phyloP scores from a whole-genome alignment of 2,113 vertebrate species.

The Vicugna pacos region DNA sequence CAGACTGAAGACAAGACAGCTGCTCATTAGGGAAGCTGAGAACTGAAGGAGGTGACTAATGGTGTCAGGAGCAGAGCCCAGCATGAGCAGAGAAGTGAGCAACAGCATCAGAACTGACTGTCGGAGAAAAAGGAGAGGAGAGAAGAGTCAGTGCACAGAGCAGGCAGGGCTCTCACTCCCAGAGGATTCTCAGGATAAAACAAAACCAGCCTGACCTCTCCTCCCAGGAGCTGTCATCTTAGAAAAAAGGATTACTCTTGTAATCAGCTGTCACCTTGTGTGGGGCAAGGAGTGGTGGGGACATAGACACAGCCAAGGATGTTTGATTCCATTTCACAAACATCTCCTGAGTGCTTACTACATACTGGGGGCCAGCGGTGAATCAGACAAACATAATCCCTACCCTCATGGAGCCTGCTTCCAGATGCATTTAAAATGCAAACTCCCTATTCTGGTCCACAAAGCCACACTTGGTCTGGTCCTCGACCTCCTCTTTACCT shows the following conservation, averaged over 20 bases:
- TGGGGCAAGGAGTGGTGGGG: background rate
- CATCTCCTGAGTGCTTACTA: background rate
- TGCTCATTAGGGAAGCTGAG: constrained; percentile 69
- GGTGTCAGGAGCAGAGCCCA: constrained; percentile 54
- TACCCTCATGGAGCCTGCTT: background rate
- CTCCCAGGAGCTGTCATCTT: background rate
- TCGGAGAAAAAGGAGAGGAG: constrained; percentile 25
- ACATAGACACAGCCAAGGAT: constrained; percentile 23
- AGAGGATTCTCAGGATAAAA: background rate
- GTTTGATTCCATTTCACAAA: constrained; percentile 10
- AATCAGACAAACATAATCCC: background rate
- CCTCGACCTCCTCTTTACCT: background rate
- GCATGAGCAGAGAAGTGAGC: constrained; percentile 42
- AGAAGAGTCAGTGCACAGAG: background rate
- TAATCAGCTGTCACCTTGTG: background rate
- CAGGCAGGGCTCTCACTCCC: background rate
- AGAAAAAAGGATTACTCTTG: background rate
- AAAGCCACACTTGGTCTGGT: background rate
- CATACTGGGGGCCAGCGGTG: background rate
- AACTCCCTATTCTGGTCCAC: background rate
- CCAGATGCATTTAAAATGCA: background rate
- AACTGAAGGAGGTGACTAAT: constrained; percentile 56
- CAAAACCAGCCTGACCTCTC: background rate
- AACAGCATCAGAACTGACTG: background rate
- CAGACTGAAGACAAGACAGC: constrained; percentile 48